These are phyloP conservation scores for Netelia melanura DNA, from an alignment of 2,888 invertebrate genomes.

Conservation along the genomic window DNA sequence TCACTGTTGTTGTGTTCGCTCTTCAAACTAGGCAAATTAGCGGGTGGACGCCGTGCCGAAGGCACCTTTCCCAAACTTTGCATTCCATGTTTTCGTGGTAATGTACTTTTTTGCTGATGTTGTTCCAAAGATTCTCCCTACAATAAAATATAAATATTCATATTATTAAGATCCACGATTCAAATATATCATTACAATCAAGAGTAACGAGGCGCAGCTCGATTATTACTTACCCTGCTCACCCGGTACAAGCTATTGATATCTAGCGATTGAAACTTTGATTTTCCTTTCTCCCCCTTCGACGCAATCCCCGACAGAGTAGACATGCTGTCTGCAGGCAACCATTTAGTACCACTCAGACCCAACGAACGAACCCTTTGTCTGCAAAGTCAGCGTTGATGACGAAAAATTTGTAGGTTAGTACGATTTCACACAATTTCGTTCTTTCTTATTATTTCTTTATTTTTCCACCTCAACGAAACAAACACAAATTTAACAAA, in stretches of 20 bases:
- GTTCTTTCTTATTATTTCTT: neutral
- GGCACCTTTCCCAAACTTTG: constrained; percentile 99
- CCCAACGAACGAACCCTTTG: constrained; percentile 92
- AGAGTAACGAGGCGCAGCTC: neutral
- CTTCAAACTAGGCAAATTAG: constrained; percentile 99
- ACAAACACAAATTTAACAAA: no score
- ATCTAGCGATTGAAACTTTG: constrained; percentile 98
- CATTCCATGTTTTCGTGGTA: constrained; percentile 99
- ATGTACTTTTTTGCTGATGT: constrained; percentile 94
- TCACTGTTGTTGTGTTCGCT: constrained; percentile 95
- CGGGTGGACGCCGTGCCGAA: constrained; percentile 98
- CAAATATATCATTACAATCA: neutral
- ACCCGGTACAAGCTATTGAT: constrained; percentile 98
- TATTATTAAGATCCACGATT: neutral
- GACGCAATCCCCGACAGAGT: constrained; percentile 96
- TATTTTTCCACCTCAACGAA: neutral
- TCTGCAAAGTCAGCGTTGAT: constrained; percentile 81
- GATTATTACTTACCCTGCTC: constrained; percentile 89
- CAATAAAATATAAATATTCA: no score
- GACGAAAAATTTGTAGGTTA: neutral
- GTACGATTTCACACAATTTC: no score
- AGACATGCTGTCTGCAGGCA: constrained; percentile 98
- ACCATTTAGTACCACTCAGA: constrained; percentile 93
- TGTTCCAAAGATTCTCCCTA: constrained; percentile 95
- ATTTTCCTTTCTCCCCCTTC: constrained; percentile 95